phyloP scores from a whole-genome alignment of 2,888 invertebrate genomes.

The Pheosia gnoma region DNA sequence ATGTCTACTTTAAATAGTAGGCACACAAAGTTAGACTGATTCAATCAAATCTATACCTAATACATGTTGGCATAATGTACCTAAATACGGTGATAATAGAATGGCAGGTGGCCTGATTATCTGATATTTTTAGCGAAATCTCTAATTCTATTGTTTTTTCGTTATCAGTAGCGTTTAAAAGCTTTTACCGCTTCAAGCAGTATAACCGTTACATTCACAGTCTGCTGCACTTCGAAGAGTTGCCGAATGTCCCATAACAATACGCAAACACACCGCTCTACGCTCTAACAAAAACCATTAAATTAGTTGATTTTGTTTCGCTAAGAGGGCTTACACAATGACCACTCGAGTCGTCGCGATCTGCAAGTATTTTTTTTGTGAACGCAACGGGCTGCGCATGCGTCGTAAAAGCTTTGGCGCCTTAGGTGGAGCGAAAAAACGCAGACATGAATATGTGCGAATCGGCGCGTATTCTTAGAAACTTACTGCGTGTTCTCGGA shows the following conservation, averaged over 20 bases:
- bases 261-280: slow-evolving; percentile 38
- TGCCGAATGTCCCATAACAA: slow-evolving; percentile 29
- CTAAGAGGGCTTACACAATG: slow-evolving; percentile 62
- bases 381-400: slow-evolving; percentile 43
- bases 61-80: no score
- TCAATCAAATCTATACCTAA: neutral
- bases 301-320: slow-evolving; percentile 75
- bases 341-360: slow-evolving; percentile 60
- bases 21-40: neutral
- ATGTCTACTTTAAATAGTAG: no score
- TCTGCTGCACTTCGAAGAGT: slow-evolving; percentile 36
- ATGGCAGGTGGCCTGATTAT: neutral
- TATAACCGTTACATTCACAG: slow-evolving; percentile 55
- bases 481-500: slow-evolving; percentile 61
- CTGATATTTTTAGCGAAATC: neutral
- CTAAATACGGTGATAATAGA: no score
- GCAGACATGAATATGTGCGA: slow-evolving; percentile 66
- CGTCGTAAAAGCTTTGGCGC: slow-evolving; percentile 79
- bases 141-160: neutral
- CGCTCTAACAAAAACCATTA: slow-evolving; percentile 47
- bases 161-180: slow-evolving; percentile 6
- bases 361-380: slow-evolving; percentile 61
- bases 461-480: slow-evolving; percentile 67
- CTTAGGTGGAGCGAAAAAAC: slow-evolving; percentile 60
- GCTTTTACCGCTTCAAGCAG: slow-evolving; percentile 31